These are phyloP conservation scores for Heliocidaris tuberculata DNA, from an alignment of 35 echinoderm and acorn worm species.

Conservation along the genomic window DNA sequence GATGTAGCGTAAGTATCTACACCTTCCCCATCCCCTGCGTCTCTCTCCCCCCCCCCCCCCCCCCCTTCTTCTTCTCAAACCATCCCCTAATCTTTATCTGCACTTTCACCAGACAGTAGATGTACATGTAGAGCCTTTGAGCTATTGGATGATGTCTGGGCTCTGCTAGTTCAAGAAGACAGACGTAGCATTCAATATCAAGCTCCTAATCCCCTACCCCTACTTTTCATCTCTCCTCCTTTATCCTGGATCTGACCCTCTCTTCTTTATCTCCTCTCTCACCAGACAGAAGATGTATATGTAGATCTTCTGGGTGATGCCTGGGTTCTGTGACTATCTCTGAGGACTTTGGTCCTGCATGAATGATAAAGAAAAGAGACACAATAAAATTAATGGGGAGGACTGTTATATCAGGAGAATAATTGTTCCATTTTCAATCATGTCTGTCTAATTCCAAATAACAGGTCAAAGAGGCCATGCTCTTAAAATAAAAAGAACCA, in stretches of 20 bases:
- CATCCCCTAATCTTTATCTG: neutral
- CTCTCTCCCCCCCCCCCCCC: neutral
- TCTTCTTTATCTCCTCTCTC: neutral
- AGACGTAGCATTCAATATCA: too few relatives aligned
- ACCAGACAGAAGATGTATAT: neutral
- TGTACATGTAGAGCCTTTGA: neutral
- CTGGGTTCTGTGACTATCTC: too few relatives aligned
- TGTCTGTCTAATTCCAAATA: neutral
- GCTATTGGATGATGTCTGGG: neutral
- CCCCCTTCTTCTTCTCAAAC: neutral
- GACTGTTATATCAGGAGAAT: too few relatives aligned
- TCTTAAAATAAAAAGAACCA: neutral
- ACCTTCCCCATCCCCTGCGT: neutral
- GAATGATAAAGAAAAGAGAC: too few relatives aligned
- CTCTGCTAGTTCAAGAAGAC: too few relatives aligned
- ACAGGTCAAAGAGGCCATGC: neutral
- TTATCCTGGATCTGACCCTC: neutral
- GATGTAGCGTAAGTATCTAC: conserved; percentile 69
- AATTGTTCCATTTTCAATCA: too few relatives aligned
- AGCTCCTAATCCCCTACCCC: neutral
- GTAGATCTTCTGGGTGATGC: neutral
- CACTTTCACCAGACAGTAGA: neutral
- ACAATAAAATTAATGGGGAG: too few relatives aligned
- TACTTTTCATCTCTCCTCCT: neutral
- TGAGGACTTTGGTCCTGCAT: too few relatives aligned